Base-by-base conservation (phyloP, 2,888 invertebrate species). In the Drosophila nr. perissopoda region DNA sequence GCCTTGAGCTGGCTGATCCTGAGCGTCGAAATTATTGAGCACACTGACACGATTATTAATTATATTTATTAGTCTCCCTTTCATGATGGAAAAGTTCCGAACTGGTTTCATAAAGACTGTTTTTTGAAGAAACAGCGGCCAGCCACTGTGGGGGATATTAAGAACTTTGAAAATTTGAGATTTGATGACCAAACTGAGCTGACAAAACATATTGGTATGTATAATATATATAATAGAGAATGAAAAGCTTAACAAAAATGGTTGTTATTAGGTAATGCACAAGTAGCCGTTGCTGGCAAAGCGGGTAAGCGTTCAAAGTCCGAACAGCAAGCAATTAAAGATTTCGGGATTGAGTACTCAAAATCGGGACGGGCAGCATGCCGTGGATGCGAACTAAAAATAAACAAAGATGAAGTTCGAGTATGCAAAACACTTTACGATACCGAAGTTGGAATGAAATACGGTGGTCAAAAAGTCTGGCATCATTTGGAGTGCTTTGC, bases 401-500 rank as follows among this genome's bases (percentile, higher is more conserved):
- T 99, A 87, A 94, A 95, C 34, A 92, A 97, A 95, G 95, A 94
- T 91, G 95, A 95, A 86, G 93, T 98, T 4, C 94, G 98, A 54
- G 94, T 98, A 56, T 95, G 96, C 2, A 98, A 97, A 93, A 96
- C 97, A 78, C 97, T 97, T 81, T 98, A 94, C 93, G 97, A 98
- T 70, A 91, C 91, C n/a, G 97, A 97, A 84, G 94, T 96, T 27
- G 97, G 97, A 0, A 95, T 94, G 88, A 95, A 95, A 92, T 97
- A 95, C 92, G 98, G 98, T 0, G 98, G 98, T 0, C 95, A 96
- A 87, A 95, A 97, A 67, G 94, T 96, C 60, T 99, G 99, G 99
- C 96, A 99, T 92, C 99, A 99, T 93, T 93, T 98, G 4, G 96
- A 97, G 70, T 99, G 99, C 92, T 99, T 99, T 94, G 96, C 95